A percentile compares a stretch with the other conserved stretches of the same genome.
Conservation (phyloP, 2,888 invertebrate species). For the Acrobasis consociella region DNA sequence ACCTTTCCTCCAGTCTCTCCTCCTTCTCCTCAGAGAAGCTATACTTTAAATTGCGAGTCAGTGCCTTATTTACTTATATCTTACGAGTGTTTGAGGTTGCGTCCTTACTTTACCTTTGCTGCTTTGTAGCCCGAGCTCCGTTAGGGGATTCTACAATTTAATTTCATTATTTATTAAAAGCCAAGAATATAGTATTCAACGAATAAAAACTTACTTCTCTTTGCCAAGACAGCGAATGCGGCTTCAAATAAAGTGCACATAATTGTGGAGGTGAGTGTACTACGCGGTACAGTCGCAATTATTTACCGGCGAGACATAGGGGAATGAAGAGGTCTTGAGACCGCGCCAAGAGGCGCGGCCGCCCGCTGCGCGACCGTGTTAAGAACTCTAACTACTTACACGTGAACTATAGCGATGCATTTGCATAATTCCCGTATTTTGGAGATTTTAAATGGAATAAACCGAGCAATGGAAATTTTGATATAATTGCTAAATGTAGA, state of each 20-base stretch:
- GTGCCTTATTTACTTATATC: no score
- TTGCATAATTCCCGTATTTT: constrained; percentile 5
- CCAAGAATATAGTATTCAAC: background rate
- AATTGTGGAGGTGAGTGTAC: constrained; percentile 72
- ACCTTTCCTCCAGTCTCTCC: no score
- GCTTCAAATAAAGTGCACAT: constrained; percentile 71
- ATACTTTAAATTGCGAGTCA: no score
- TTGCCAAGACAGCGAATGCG: constrained; percentile 41
- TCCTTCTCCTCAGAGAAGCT: no score
- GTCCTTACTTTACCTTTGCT: no score
- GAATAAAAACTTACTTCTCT: constrained; percentile 17
- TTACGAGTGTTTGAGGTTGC: no score
- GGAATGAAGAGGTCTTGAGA: constrained; percentile 72
- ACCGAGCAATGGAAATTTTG: no score
- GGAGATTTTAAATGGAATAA: background rate
- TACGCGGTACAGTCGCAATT: constrained; percentile 67
- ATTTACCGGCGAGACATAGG: constrained; percentile 75
- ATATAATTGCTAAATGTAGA: no score
- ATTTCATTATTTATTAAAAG: background rate
- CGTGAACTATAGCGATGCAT: constrained; percentile 13
- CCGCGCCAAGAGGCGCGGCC: constrained; percentile 58
- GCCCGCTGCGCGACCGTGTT: constrained; percentile 49
- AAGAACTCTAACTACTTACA: constrained; percentile 55
- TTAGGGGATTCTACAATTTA: background rate
- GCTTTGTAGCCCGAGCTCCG: no score